Conservation (phyloP, 2,113 vertebrate species). For the Urocolius indicus region DNA sequence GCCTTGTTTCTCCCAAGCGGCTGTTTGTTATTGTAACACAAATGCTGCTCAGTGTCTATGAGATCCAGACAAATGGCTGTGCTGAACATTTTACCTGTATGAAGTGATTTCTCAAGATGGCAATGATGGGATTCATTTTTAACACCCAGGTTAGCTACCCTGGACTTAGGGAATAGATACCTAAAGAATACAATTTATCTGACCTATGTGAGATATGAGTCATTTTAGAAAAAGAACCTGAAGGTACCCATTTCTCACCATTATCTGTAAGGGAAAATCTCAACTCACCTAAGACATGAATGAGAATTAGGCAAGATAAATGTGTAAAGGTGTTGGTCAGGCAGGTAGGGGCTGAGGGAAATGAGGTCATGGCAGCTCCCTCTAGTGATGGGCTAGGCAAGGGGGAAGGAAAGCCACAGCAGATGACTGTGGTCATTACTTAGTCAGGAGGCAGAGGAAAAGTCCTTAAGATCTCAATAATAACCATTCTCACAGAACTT, state of each 20-base stretch:
- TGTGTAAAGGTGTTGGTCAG: neutral
- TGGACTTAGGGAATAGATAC: neutral
- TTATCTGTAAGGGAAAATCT: neutral
- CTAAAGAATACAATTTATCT: neutral
- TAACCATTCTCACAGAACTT: neutral
- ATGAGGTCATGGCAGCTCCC: neutral
- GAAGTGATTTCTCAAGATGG: neutral
- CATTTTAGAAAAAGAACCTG: neutral
- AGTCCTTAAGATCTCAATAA: neutral
- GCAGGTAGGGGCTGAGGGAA: neutral
- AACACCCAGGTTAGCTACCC: neutral
- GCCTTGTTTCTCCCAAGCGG: neutral
- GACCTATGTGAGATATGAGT: neutral
- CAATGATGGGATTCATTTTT: neutral
- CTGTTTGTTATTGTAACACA: conserved; percentile 1
- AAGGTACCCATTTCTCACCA: neutral
- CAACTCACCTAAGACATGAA: neutral
- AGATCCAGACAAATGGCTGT: neutral
- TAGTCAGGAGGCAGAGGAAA: neutral
- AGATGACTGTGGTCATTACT: neutral
- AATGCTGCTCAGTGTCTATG: neutral
- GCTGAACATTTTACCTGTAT: neutral
- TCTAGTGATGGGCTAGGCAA: neutral
- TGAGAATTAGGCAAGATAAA: neutral
- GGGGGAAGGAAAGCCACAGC: neutral